These are phyloP conservation scores for Timandra comae DNA, from an alignment of 2,888 invertebrate species.

Conservation along the genomic window DNA sequence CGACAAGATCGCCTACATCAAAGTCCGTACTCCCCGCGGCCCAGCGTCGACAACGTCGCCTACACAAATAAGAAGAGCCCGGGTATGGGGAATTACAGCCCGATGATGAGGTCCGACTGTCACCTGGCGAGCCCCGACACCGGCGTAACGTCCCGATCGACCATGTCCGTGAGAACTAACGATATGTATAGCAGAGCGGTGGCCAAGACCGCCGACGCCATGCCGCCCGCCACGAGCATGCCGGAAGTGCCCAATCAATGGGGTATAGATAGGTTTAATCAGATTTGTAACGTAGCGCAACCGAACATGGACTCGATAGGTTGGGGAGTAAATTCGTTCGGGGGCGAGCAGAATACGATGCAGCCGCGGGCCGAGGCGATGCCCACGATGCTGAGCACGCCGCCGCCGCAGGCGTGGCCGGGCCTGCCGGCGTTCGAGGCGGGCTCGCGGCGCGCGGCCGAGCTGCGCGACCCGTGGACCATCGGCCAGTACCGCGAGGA, in stretches of 20 bases:
- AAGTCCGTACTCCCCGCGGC: slow-evolving; percentile 63
- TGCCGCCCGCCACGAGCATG: slow-evolving; percentile 36
- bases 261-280: slow-evolving; percentile 51
- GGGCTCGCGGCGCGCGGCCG: slow-evolving; percentile 37
- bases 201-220: slow-evolving; percentile 45
- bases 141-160: slow-evolving; percentile 36
- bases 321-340: slow-evolving; percentile 47
- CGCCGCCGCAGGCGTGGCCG: slow-evolving; percentile 53
- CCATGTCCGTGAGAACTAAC: slow-evolving; percentile 34
- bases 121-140: slow-evolving; percentile 60
- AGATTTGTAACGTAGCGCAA: slow-evolving; percentile 33
- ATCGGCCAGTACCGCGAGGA: slow-evolving; percentile 62
- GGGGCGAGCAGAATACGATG: slow-evolving; percentile 30
- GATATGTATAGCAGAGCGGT: slow-evolving; percentile 48
- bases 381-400: slow-evolving; percentile 48
- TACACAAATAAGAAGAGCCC: slow-evolving; percentile 62
- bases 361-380: slow-evolving; percentile 37
- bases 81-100: slow-evolving; percentile 60
- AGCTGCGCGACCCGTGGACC: slow-evolving; percentile 56
- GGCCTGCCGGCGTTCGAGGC: slow-evolving; percentile 51
- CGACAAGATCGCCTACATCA: slow-evolving; percentile 59
- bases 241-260: slow-evolving; percentile 49
- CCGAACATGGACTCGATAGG: slow-evolving; percentile 52
- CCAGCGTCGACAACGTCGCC: slow-evolving; percentile 53
- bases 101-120: slow-evolving; percentile 61